Conservation (phyloP, 1,140 invertebrate species). For the Micrasema longulum region DNA sequence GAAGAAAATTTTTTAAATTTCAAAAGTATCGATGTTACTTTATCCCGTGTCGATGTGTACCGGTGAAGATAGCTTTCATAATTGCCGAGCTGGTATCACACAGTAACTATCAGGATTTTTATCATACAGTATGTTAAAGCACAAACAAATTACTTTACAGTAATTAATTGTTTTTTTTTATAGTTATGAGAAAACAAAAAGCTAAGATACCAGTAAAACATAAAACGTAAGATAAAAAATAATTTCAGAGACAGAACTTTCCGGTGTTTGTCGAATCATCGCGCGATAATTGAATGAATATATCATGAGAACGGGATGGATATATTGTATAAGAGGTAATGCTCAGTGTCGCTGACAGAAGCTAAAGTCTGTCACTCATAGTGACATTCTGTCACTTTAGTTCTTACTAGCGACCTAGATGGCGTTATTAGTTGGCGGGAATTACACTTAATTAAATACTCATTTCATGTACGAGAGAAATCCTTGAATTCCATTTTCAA, state of each 20-base stretch:
- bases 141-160: background rate
- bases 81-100: no score
- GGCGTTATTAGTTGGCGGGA: conserved; percentile 8
- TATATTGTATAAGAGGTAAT: background rate
- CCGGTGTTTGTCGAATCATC: background rate
- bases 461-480: background rate
- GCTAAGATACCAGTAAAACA: background rate
- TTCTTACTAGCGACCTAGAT: conserved; percentile 1
- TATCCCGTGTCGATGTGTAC: no score
- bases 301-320: background rate
- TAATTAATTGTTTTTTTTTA: background rate
- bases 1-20: no score
- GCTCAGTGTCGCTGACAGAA: background rate
- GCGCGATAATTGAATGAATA: conserved; percentile 3
- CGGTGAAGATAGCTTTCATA: no score
- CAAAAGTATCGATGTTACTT: no score
- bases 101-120: background rate
- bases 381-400: background rate
- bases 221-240: background rate
- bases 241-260: background rate
- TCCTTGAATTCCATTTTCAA: background rate
- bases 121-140: background rate
- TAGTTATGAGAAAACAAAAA: background rate
- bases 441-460: background rate
- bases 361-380: background rate